phyloP scores from a whole-genome alignment of 2,797 vertebrate genomes.

The Chaetodon trifasciatus region DNA sequence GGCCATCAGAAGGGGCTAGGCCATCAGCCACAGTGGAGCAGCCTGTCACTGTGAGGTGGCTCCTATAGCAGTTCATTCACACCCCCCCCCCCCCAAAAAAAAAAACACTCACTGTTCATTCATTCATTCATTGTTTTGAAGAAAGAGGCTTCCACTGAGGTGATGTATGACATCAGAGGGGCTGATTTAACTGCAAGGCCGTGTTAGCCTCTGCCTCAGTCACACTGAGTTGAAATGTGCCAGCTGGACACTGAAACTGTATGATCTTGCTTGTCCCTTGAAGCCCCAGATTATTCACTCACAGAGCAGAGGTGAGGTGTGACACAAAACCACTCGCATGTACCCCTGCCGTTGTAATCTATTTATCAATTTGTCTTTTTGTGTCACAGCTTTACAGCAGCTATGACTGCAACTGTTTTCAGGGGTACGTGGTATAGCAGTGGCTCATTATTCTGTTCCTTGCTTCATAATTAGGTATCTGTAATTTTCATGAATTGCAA shows the following conservation, averaged over 20 bases:
- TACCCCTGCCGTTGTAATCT: neutral
- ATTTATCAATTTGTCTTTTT: neutral
- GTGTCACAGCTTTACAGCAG: neutral
- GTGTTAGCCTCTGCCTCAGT: neutral
- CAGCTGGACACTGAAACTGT: slow-evolving; percentile 21
- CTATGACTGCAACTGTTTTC: neutral
- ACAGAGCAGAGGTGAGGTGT: slow-evolving; percentile 13
- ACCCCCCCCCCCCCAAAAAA: no score
- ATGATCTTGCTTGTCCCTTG: slow-evolving; percentile 11
- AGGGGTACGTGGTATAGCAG: neutral
- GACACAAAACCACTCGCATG: slow-evolving; percentile 7
- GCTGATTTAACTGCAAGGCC: slow-evolving; percentile 2
- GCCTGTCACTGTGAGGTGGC: slow-evolving; percentile 26
- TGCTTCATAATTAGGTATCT: no score
- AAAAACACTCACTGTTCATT: neutral
- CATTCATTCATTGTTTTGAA: slow-evolving; percentile 27
- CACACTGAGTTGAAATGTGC: slow-evolving; percentile 6
- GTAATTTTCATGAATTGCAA: neutral
- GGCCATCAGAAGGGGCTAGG: slow-evolving; percentile 18
- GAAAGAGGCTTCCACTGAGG: neutral
- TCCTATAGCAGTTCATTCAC: slow-evolving; percentile 25
- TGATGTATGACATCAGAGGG: neutral
- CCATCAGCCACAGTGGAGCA: slow-evolving; percentile 8
- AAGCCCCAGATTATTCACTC: slow-evolving; percentile 15
- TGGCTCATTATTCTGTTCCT: neutral